These are phyloP conservation scores for Synanceia verrucosa DNA, from an alignment of 2,797 vertebrate species.

Conservation along the genomic window DNA sequence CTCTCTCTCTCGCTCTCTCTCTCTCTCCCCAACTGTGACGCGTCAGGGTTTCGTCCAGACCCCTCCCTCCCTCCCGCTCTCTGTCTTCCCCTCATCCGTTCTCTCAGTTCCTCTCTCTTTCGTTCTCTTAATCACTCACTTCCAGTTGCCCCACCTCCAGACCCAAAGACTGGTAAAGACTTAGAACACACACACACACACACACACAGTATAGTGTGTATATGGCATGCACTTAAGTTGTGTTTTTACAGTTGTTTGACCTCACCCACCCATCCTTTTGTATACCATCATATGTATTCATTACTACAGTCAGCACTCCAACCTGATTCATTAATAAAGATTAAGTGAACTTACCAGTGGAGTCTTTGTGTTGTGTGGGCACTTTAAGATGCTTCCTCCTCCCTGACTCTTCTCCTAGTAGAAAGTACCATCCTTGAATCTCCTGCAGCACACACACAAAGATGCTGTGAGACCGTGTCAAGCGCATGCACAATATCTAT, in stretches of 20 bases:
- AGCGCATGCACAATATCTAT: background rate
- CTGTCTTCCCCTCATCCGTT: constrained; percentile 56
- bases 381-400: constrained; percentile 91
- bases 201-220: background rate
- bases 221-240: background rate
- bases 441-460: constrained; percentile 75
- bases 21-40: constrained; percentile 71
- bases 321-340: background rate
- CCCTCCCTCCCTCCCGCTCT: constrained; percentile 59
- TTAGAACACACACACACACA: constrained; percentile 8
- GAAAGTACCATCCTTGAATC: constrained; percentile 90
- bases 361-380: constrained; percentile 68
- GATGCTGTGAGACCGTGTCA: background rate
- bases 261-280: background rate
- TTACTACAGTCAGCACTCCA: background rate
- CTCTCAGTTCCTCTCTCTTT: constrained; percentile 51
- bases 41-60: constrained; percentile 67
- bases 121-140: constrained; percentile 72
- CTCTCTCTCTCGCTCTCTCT: constrained; percentile 49
- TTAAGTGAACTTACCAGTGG: constrained; percentile 58
- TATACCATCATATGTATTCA: background rate
- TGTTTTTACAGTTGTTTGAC: background rate
- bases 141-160: constrained; percentile 52
- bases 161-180: constrained; percentile 53
- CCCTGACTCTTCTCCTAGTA: constrained; percentile 88